Percentiles rank a stretch among this genome's conserved stretches.
Conservation (phyloP, 2,797 vertebrate species). For the Ambastaia sidthimunki region DNA sequence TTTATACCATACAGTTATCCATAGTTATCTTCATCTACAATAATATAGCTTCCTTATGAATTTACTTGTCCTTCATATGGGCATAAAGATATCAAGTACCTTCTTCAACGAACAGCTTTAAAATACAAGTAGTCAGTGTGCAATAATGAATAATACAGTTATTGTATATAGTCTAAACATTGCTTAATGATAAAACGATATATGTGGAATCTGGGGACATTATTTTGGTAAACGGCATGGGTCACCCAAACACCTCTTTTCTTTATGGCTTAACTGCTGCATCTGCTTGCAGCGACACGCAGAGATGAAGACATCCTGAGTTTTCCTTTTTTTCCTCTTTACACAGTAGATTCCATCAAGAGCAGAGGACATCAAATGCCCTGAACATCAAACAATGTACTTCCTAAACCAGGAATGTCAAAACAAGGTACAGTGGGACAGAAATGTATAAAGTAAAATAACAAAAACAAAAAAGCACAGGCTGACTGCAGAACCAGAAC, state of each 20-base stretch:
- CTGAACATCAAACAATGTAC: constrained; percentile 29
- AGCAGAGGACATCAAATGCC: constrained; percentile 36
- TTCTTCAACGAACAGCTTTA: constrained; percentile 15
- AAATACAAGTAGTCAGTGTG: constrained; percentile 38
- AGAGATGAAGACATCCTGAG: constrained; percentile 58
- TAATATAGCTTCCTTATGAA: background rate
- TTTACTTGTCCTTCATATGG: constrained; percentile 24
- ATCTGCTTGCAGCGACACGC: constrained; percentile 50
- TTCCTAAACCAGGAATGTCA: constrained; percentile 41
- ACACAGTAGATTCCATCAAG: constrained; percentile 58
- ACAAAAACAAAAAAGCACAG: background rate
- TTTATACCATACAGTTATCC: background rate
- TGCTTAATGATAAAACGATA: constrained; percentile 25
- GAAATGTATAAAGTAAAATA: background rate
- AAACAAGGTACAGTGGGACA: constrained; percentile 35
- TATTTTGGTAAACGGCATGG: constrained; percentile 33
- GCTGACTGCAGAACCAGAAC: too few relatives aligned
- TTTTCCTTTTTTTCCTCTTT: constrained; percentile 52
- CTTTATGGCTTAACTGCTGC: constrained; percentile 49
- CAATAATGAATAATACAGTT: constrained; percentile 27
- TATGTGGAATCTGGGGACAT: background rate
- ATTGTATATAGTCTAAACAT: constrained; percentile 20
- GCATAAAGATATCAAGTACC: constrained; percentile 24
- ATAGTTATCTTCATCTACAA: constrained; percentile 23
- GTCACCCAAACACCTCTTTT: constrained; percentile 39